Evolutionary conservation across 2,113 vertebrate species (phyloP).

Genomic region (Sula dactylatra): DNA sequence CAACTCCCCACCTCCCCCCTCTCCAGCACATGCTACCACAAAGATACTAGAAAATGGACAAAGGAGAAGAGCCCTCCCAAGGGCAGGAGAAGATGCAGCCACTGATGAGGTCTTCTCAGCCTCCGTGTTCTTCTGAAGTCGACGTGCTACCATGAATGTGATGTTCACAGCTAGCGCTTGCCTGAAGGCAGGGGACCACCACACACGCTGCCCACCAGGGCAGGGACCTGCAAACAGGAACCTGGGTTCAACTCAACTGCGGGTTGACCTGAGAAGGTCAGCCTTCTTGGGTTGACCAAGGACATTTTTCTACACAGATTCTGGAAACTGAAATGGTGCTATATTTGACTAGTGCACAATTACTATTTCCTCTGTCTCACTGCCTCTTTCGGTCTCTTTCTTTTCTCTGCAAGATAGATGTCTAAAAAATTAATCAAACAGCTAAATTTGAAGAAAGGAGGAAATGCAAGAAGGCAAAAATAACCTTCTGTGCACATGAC

Average conservation of each 20-base stretch:
- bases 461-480: conserved; percentile 12
- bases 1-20: not conserved
- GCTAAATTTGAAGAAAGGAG: conserved; percentile 33
- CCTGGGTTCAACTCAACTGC: not conserved
- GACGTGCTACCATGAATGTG: not conserved
- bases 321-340: not conserved
- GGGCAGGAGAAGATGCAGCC: not conserved
- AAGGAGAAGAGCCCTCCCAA: not conserved
- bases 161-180: not conserved
- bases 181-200: not conserved
- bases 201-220: accelerated
- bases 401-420: conserved; percentile 16
- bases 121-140: not conserved
- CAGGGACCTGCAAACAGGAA: not conserved
- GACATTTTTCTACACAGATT: not conserved
- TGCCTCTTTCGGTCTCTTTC: not conserved
- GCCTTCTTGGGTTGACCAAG: not conserved
- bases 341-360: not conserved
- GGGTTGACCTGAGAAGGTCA: not conserved
- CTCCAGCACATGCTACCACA: not conserved
- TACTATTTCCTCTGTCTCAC: not conserved
- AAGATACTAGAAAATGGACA: not conserved
- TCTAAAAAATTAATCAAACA: conserved; percentile 68
- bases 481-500: not conserved
- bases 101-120: not conserved